Base-by-base conservation (phyloP, 2,797 vertebrate species). In the Gambelia wislizenii region DNA sequence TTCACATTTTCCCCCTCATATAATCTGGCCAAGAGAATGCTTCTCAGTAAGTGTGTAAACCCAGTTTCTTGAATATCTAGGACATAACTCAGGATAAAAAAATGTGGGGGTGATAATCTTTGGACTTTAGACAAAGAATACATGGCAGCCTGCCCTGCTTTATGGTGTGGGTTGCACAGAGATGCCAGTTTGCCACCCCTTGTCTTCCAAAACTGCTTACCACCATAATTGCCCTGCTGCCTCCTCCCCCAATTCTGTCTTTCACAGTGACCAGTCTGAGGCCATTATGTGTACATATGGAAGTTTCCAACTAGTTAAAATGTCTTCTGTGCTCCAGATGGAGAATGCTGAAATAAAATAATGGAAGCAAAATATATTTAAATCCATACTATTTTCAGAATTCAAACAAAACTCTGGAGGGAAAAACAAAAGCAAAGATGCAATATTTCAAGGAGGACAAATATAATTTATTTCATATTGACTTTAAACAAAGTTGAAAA, bases 401-500 rank as follows among this genome's bases (percentile, higher is more conserved):
- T 13, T 83, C 67, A 27, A 76, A 59, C 1, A 90, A 9, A 82
- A 80, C 12, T 6, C 8, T 59, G 0, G 10, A 39, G 92, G 87
- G 49, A 79, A 84, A 90, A 83, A 80, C 83, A 79, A 82, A 92
- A 30, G 18, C 47, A 90, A 39, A 30, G 56, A 0, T 0, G 8
- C 0, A 61, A 1, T 39, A 22, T 85, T 87, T 89, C 88, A 87
- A 90, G 69, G 93, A 87, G 1, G 0, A 90, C 4, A 70, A 78
- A 90, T 85, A 89, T 49, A 78, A 87, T 84, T 88, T 83, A 64
- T 39, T 27, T 88, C 25, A 39, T 84, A 70, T 81, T 89, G 89
- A 89, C 59, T 22, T n/a, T 87, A 88, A 89, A 54, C 36, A 75
- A 88, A 89, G 36, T 91, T 47, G 88, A 92, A 93, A 91, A n/a